Conservation (phyloP, 2,888 invertebrate species). For the Ceramica pisi region DNA sequence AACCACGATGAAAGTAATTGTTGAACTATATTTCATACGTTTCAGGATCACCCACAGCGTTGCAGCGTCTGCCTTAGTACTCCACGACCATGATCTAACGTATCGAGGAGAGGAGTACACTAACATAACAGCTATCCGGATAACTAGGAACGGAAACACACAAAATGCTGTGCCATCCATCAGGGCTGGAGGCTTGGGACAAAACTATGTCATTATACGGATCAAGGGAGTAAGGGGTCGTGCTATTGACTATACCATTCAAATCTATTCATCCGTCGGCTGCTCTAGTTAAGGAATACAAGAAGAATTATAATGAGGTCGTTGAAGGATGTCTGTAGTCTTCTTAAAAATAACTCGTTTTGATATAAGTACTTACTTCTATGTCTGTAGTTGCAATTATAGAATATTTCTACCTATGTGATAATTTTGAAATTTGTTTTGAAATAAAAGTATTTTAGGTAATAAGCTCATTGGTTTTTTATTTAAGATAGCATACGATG, state of each 20-base stretch:
- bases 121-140: slow-evolving; percentile 2
- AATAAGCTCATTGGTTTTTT: too few species aligned
- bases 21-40: not conserved
- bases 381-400: too few species aligned
- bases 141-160: not conserved
- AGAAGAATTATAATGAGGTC: too few species aligned
- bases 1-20: not conserved
- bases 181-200: not conserved
- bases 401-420: too few species aligned
- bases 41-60: slow-evolving; percentile 3
- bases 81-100: slow-evolving; percentile 1
- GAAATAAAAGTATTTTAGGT: too few species aligned
- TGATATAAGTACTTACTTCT: too few species aligned
- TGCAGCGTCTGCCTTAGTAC: not conserved
- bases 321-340: too few species aligned
- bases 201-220: not conserved
- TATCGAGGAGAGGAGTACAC: not conserved
- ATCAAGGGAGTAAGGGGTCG: not conserved
- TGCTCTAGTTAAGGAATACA: not conserved
- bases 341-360: too few species aligned
- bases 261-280: not conserved
- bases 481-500: too few species aligned
- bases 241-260: not conserved
- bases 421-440: too few species aligned
- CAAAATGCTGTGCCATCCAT: not conserved